Percentiles rank a stretch among this genome's conserved stretches.
Conservation (phyloP, 2,113 vertebrate genomes). For the Azemiops feae region DNA sequence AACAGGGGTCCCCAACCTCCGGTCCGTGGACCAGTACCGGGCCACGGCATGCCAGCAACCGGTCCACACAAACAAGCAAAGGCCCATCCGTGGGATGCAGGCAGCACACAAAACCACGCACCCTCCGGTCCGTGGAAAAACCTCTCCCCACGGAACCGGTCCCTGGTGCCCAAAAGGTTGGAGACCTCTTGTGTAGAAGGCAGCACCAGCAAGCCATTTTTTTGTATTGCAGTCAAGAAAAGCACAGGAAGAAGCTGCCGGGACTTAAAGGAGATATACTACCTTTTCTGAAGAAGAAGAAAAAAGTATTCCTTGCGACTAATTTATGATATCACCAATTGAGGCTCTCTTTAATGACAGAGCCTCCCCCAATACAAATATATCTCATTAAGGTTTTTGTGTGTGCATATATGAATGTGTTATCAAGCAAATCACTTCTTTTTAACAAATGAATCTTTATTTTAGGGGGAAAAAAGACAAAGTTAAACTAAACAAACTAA, state of each 20-base stretch:
- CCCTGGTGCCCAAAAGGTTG: no score
- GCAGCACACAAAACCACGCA: no score
- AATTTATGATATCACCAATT: background rate
- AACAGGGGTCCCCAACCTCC: no score
- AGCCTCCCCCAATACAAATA: background rate
- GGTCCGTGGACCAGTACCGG: no score
- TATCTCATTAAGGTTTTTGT: background rate
- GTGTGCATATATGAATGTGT: background rate
- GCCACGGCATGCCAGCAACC: no score
- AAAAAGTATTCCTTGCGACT: background rate
- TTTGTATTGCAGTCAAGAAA: background rate
- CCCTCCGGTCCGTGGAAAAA: no score
- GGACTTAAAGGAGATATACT: background rate
- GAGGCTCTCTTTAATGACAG: background rate
- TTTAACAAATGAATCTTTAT: background rate
- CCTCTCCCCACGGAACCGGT: no score
- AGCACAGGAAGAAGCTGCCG: background rate
- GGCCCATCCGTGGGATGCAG: no score
- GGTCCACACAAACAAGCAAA: no score
- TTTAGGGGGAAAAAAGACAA: background rate
- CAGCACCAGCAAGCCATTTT: background rate
- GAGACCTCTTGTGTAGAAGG: background rate
- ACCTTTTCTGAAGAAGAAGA: background rate
- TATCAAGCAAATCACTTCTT: background rate
- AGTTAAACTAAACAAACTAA: background rate